Evolutionary conservation across 2,113 vertebrate genomes (phyloP), one percentile per base, ranked within the genome.

Genomic region (Lota lota): DNA sequence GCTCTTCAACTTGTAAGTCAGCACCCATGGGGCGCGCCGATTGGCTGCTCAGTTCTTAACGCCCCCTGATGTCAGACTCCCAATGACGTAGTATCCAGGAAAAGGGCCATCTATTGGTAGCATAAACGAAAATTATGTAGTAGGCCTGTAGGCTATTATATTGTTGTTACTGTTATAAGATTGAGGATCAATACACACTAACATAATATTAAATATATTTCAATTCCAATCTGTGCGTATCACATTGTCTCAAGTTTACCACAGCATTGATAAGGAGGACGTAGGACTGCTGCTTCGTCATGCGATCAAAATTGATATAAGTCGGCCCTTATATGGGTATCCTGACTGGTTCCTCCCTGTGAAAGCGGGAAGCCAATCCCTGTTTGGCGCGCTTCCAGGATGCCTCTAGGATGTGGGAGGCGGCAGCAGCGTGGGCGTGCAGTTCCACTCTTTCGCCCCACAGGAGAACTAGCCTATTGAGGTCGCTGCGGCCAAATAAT

Each of bases 331-430:
- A 90, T 92, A 88, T 87, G 91, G 90, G 47, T 84, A 86, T 83
- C 82, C 81, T 59, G 79, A 80, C 79, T 83, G 61, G 61, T 89
- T 89, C 89, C 88, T 87, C 75, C 77, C 68, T 73, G 66, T 72
- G 71, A 78, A 74, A 87, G 78, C 85, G 88, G 90, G 90, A 92
- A 91, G 84, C 86, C 89, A 28, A 79, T 90, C 91, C 90, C 88
- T 74, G 75, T 54, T 79, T 86, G 90, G 90, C 82, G 2, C 22
- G 17, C 64, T 40, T 90, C 90, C 91, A 91, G 75, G 40, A 36
- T 61, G 68, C 80, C 77, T 63, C 63, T 59, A 36, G 62, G 74
- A 78, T 60, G 79, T 75, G 79, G 80, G 76, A 80, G 82, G 80
- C 28, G 40, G 40, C 40, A 8, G 40, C 15, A 70, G 73, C 73